phyloP scores from a whole-genome alignment of 2,888 invertebrate genomes.

The Teleiodes luculella region DNA sequence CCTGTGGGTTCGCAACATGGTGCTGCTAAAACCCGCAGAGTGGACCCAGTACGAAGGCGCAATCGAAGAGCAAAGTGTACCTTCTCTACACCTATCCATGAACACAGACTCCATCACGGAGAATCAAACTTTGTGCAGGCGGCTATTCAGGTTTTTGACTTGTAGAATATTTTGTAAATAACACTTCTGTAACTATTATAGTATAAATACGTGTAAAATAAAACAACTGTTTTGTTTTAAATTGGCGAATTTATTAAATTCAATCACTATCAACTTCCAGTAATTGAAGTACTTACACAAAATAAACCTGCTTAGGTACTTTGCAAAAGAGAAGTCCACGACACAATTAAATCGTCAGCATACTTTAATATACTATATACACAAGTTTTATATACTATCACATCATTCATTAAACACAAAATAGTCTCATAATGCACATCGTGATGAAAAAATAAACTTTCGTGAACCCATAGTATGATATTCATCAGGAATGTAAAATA shows the following conservation, averaged over 20 bases:
- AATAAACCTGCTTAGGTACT: constrained; percentile 65
- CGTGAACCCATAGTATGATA: constrained; percentile 32
- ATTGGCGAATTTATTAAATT: constrained; percentile 77
- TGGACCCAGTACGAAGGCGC: constrained; percentile 44
- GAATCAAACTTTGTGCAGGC: constrained; percentile 42
- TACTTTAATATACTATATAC: constrained; percentile 37
- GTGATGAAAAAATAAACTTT: constrained; percentile 25
- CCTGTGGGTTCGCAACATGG: constrained; percentile 32
- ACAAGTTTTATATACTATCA: constrained; percentile 50
- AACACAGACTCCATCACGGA: constrained; percentile 31
- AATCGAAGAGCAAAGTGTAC: constrained; percentile 32
- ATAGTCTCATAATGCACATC: constrained; percentile 26
- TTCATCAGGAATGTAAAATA: constrained; percentile 50
- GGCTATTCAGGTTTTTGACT: constrained; percentile 42
- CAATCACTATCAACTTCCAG: constrained; percentile 73
- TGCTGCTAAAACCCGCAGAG: constrained; percentile 42
- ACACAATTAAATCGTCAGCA: constrained; percentile 47
- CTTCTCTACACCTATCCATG: constrained; percentile 45
- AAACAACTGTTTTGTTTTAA: constrained; percentile 46
- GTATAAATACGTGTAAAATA: constrained; percentile 22
- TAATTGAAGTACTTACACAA: constrained; percentile 69
- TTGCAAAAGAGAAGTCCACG: constrained; percentile 51
- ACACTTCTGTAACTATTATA: not conserved
- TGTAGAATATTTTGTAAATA: constrained; percentile 42
- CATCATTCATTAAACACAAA: constrained; percentile 44